phyloP scores from a whole-genome alignment of 2,797 vertebrate species.

The Pempheris klunzingeri region DNA sequence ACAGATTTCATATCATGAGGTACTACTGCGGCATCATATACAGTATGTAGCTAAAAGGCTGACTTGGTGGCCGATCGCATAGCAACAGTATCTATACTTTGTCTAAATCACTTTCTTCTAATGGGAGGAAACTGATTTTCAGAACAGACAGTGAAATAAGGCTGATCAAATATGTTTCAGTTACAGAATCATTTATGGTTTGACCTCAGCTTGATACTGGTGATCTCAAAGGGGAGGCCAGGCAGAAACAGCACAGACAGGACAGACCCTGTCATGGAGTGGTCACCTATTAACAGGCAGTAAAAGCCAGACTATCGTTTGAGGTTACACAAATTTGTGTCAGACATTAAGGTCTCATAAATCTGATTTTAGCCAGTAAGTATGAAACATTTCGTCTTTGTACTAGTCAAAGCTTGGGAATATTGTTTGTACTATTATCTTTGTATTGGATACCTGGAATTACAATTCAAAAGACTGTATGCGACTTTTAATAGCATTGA shows the following conservation, averaged over 20 bases:
- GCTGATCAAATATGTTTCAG: background rate
- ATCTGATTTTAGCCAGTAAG: background rate
- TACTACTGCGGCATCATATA: background rate
- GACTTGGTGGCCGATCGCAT: background rate
- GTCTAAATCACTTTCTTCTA: background rate
- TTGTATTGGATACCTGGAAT: background rate
- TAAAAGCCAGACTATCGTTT: background rate
- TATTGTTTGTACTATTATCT: background rate
- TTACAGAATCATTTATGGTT: background rate
- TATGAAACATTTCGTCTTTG: background rate
- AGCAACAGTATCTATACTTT: background rate
- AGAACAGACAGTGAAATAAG: constrained; percentile 3
- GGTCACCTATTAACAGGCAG: background rate
- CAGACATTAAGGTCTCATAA: background rate
- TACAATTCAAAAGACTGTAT: background rate
- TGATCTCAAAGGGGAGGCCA: constrained; percentile 1
- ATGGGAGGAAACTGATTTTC: background rate
- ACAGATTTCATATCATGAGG: constrained; percentile 1
- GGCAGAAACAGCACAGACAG: background rate
- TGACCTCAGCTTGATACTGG: constrained; percentile 9
- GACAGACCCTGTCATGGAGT: background rate
- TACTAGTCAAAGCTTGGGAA: background rate
- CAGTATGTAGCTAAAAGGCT: background rate
- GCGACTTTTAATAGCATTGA: background rate
- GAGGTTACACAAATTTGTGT: background rate